A percentile compares a stretch with the other conserved stretches of the same genome.
Conservation (phyloP, 2,113 vertebrate species). For the Genyomyrus donnyi region DNA sequence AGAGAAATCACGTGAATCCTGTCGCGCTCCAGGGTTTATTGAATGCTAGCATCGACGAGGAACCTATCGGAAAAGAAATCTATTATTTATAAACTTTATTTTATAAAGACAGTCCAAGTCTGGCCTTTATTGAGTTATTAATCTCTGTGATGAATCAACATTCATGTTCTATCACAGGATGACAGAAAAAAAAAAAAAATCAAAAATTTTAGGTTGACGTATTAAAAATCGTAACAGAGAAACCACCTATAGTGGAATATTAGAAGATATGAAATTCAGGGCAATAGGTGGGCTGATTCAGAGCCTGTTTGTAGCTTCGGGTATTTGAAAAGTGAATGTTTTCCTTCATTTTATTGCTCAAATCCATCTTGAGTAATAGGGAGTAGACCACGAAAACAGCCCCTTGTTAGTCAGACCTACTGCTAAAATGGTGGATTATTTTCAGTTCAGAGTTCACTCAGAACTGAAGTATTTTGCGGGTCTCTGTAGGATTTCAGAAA, state of each 20-base stretch:
- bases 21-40: background rate
- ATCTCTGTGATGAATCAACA: background rate
- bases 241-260: background rate
- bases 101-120: background rate
- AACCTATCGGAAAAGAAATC: background rate
- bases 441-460: conserved; percentile 15
- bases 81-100: background rate
- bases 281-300: background rate
- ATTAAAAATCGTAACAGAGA: background rate
- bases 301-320: background rate
- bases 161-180: background rate
- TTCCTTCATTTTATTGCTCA: background rate
- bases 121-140: background rate
- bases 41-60: background rate
- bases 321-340: background rate
- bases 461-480: conserved; percentile 13
- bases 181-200: background rate
- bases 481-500: conserved; percentile 3
- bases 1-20: background rate
- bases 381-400: background rate
- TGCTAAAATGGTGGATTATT: conserved; percentile 9
- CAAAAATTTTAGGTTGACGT: background rate
- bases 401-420: background rate
- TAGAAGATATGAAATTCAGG: background rate
- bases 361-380: background rate